phyloP scores from a whole-genome alignment of 2,888 invertebrate genomes.

The Nomada fabriciana region DNA sequence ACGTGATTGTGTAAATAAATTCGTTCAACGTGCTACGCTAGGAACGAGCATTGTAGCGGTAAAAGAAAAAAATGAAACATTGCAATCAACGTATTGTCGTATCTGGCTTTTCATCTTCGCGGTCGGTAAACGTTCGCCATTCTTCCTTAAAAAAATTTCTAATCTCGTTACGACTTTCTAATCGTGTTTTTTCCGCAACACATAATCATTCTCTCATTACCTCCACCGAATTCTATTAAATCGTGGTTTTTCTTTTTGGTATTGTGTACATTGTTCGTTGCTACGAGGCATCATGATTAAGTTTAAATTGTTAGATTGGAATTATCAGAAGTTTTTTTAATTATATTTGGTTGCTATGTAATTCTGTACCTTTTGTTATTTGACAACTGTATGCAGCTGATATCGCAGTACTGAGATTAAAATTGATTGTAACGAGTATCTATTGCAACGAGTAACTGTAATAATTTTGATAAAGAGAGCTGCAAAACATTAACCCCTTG shows the following conservation, averaged over 20 bases:
- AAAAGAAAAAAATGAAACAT: neutral
- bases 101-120: constrained; percentile 57
- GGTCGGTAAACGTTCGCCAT: constrained; percentile 32
- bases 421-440: no score
- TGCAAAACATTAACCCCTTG: no score
- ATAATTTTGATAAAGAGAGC: no score
- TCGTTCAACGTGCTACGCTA: neutral
- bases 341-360: no score
- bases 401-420: no score
- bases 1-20: constrained; percentile 8
- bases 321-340: no score
- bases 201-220: constrained; percentile 24
- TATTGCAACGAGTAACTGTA: no score
- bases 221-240: neutral
- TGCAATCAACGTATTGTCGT: neutral
- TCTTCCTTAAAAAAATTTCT: constrained; percentile 47
- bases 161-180: constrained; percentile 46
- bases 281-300: no score
- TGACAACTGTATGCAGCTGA: no score
- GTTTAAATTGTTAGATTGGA: no score
- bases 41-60: neutral
- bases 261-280: no score
- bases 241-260: neutral
- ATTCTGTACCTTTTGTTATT: no score
- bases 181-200: constrained; percentile 4